Base-by-base conservation (phyloP, 2,888 invertebrate species). In the Chesias legatella region DNA sequence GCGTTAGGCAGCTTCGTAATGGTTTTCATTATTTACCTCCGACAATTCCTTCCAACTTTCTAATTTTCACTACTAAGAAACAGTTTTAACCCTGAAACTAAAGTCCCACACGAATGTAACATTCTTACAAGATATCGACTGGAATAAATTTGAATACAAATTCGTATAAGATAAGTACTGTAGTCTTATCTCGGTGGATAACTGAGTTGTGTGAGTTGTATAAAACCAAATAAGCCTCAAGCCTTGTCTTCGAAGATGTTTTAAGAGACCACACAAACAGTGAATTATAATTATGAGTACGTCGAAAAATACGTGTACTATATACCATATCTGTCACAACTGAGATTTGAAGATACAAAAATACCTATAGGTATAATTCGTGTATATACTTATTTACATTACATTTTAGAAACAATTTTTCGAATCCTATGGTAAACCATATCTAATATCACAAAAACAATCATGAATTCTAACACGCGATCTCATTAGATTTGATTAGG, bases 1-100 rank as follows among this genome's bases (percentile, higher is more conserved):
- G 86, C 86, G 86, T 79, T 86, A 79, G 74, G 73, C 67, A 73
- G 58, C 70, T 33, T 62, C 67, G 56, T 79, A 80, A 82, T 79
- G 63, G 67, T 67, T 65, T 69, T 70, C 70, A 57, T 60, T 57
- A 51, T 53, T 59, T 53, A 48, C 63, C 57, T 47, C 53, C 50
- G 58, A 63, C 60, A 57, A 56, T 44, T 44, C 28, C 44, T 35
- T 28, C 36, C 28, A 44, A 43, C 41, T 59, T 67, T 60, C 51
- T 58, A 58, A 66, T 63, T 64, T 57, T 49, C 33, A 37, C 17
- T 31, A 41, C 45, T 54, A 48, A 46, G 43, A 48, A 45, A 44
- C 40, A 33, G 33, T 46, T 38, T 46, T 22, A 42, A 36, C 10
- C 32, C 27, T 39, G 31, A 48, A 43, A 44, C 24, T 30, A 33